These are phyloP conservation scores for Tretioscincus oriximinensis DNA, from an alignment of 2,113 vertebrate species.

Conservation along the genomic window DNA sequence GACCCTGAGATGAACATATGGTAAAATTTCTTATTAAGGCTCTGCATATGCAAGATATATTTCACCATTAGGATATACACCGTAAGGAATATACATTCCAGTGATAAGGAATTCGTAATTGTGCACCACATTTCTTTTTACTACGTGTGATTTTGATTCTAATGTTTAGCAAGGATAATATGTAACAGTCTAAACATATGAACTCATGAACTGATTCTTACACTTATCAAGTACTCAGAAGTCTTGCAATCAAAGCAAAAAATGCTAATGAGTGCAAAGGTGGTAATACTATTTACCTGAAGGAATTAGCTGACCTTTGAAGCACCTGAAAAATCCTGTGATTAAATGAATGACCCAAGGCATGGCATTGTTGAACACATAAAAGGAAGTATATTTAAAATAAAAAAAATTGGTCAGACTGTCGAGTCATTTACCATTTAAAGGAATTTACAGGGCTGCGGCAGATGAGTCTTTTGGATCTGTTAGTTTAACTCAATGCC, in stretches of 20 bases:
- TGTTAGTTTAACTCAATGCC: slow-evolving; percentile 83
- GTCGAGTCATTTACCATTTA: slow-evolving; percentile 85
- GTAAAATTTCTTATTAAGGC: slow-evolving; percentile 20
- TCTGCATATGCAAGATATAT: not conserved
- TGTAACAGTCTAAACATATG: slow-evolving; percentile 6
- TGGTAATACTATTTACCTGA: slow-evolving; percentile 48
- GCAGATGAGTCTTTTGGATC: slow-evolving; percentile 82
- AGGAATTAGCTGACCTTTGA: slow-evolving; percentile 52
- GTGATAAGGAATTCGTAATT: slow-evolving; percentile 13
- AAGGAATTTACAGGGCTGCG: slow-evolving; percentile 91
- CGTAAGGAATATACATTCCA: not conserved
- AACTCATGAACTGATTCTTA: slow-evolving; percentile 17
- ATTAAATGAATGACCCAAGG: slow-evolving; percentile 83
- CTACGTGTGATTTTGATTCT: not conserved
- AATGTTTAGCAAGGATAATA: slow-evolving; percentile 13
- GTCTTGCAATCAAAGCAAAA: slow-evolving; percentile 39
- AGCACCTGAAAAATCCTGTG: slow-evolving; percentile 58
- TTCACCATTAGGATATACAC: not conserved
- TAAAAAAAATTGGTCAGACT: slow-evolving; percentile 87
- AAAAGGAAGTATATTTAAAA: slow-evolving; percentile 97
- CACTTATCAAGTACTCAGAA: slow-evolving; percentile 17
- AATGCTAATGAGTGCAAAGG: slow-evolving; percentile 47
- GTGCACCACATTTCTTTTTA: not conserved
- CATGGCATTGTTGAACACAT: slow-evolving; percentile 90
- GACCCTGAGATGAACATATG: slow-evolving; percentile 15